A percentile compares a stretch with the other conserved stretches of the same genome.
Conservation (phyloP, 1,140 invertebrate genomes). For the Danaus plexippus region DNA sequence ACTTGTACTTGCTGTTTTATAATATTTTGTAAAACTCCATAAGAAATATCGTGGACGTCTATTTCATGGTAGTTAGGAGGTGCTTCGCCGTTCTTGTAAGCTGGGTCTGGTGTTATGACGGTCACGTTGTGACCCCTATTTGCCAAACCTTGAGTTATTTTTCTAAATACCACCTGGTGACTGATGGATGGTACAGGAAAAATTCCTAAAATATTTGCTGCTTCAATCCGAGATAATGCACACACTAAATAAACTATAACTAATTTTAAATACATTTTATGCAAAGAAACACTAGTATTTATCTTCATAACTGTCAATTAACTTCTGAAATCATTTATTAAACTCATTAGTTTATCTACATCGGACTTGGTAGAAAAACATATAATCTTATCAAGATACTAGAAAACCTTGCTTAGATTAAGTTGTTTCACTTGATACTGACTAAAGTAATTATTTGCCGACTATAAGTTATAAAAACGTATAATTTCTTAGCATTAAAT, state of each 20-base stretch:
- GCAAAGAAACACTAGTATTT: slow-evolving; percentile 6
- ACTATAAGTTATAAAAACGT: too few species aligned
- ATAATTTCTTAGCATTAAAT: too few species aligned
- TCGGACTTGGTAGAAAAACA: too few species aligned
- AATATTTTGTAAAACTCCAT: slow-evolving; percentile 12
- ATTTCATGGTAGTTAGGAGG: slow-evolving; percentile 33
- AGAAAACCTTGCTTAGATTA: too few species aligned
- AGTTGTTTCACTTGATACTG: too few species aligned
- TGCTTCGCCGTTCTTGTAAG: slow-evolving; percentile 13
- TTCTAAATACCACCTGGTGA: slow-evolving; percentile 56
- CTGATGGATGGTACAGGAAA: slow-evolving; percentile 56
- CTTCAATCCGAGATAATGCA: slow-evolving; percentile 8
- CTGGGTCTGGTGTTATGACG: slow-evolving; percentile 35
- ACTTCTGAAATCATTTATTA: too few species aligned
- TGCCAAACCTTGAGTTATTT: slow-evolving; percentile 29
- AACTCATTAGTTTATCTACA: too few species aligned
- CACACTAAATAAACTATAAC: slow-evolving; percentile 1
- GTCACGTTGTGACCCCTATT: slow-evolving; percentile 35
- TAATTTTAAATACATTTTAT: slow-evolving; percentile 5
- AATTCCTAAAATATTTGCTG: slow-evolving; percentile 52
- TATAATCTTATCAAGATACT: too few species aligned
- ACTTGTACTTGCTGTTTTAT: slow-evolving; percentile 5
- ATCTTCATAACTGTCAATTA: too few species aligned
- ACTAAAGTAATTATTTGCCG: too few species aligned
- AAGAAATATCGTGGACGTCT: slow-evolving; percentile 29